These are phyloP conservation scores for Abscondita cerata DNA, from an alignment of 2,888 invertebrate species.

Conservation along the genomic window DNA sequence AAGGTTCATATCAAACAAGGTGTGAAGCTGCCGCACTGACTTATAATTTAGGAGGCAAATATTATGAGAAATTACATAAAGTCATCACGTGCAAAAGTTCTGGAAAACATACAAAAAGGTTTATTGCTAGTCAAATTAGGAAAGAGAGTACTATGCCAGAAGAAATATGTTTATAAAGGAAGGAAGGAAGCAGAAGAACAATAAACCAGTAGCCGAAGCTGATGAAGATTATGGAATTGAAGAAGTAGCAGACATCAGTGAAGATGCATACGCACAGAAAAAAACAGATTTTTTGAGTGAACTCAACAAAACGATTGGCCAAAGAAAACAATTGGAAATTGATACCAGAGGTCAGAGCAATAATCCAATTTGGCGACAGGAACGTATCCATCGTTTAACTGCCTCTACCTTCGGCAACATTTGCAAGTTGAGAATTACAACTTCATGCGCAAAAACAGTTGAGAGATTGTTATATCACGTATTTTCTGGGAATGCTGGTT, in stretches of 20 bases:
- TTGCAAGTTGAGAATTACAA: not conserved
- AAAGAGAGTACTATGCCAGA: too few relatives aligned
- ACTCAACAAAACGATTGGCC: not conserved
- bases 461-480: not conserved
- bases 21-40: constrained; percentile 3
- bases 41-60: not conserved
- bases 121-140: too few relatives aligned
- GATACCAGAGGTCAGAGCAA: not conserved
- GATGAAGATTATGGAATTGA: not conserved
- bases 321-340: not conserved
- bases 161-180: too few relatives aligned
- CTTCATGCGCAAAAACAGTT: not conserved
- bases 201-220: not conserved
- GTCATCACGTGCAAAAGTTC: not conserved
- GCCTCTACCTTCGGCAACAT: constrained; percentile 3
- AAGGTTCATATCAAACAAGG: constrained; percentile 5
- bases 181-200: not conserved
- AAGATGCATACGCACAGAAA: not conserved
- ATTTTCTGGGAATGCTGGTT: too few relatives aligned
- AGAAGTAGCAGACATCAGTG: not conserved
- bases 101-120: not conserved
- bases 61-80: not conserved
- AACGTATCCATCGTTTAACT: not conserved
- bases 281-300: not conserved
- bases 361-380: not conserved